A percentile compares a stretch with the other conserved stretches of the same genome.
These are phyloP conservation scores for Schrankia costaestrigalis DNA, from an alignment of 2,888 invertebrate genomes.

Conservation along the genomic window DNA sequence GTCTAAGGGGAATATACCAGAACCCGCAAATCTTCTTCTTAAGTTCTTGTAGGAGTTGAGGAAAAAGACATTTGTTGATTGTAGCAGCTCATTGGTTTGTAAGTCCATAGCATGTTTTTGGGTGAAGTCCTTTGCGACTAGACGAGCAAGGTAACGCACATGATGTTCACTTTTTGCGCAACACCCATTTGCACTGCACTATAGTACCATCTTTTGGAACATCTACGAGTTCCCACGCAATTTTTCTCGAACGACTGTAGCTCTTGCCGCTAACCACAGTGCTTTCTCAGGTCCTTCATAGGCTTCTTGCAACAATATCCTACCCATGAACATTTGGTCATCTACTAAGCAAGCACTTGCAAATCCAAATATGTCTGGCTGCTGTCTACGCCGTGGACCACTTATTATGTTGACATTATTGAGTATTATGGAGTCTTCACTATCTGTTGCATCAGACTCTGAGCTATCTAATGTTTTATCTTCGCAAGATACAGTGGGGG, in stretches of 20 bases:
- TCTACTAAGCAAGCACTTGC: too few species aligned
- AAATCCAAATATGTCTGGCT: too few species aligned
- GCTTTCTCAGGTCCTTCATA: too few species aligned
- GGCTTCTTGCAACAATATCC: too few species aligned
- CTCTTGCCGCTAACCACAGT: background rate
- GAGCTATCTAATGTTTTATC: conserved; percentile 1
- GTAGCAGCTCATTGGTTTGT: too few species aligned
- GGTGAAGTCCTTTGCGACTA: conserved; percentile 3
- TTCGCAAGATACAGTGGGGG: conserved; percentile 1
- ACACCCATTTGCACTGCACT: conserved; percentile 8
- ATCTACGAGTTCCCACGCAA: conserved; percentile 5
- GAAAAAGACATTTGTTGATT: too few species aligned
- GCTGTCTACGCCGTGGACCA: too few species aligned
- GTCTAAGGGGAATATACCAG: too few species aligned
- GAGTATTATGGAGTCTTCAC: conserved; percentile 3
- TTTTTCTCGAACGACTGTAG: conserved; percentile 4
- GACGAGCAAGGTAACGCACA: background rate
- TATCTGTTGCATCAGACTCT: background rate
- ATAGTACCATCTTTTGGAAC: conserved; percentile 1
- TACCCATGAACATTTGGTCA: too few species aligned
- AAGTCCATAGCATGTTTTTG: conserved; percentile 2
- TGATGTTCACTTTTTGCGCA: background rate
- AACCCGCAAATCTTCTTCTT: too few species aligned
- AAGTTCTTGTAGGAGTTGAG: too few species aligned
- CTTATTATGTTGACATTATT: conserved; percentile 1